phyloP scores from a whole-genome alignment of 1,140 invertebrate genomes.

The Papilio xuthus region DNA sequence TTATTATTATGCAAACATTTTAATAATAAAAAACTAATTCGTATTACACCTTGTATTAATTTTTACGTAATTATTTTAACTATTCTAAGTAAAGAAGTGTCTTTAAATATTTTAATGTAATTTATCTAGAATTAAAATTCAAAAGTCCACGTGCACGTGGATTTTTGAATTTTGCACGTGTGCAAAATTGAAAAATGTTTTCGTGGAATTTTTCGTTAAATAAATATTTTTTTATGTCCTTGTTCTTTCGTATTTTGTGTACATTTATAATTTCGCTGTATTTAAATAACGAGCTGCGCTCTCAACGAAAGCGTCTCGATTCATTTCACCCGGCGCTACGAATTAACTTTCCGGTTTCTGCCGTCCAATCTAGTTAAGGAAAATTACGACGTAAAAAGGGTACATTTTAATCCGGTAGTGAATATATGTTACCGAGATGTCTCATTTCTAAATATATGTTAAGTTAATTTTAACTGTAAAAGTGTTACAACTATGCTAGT shows the following conservation, averaged over 20 bases:
- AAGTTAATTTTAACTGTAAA: neutral
- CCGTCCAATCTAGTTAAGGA: constrained; percentile 25
- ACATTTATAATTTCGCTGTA: constrained; percentile 13
- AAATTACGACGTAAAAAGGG: constrained; percentile 27
- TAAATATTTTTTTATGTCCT: neutral
- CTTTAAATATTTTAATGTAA: neutral
- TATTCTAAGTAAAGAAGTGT: neutral
- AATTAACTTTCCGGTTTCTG: constrained; percentile 27
- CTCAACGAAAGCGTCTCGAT: neutral
- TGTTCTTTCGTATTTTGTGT: constrained; percentile 22
- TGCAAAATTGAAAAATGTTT: neutral
- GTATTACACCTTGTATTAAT: neutral
- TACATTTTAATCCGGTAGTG: constrained; percentile 22
- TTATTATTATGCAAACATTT: neutral
- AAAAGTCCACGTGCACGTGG: no score
- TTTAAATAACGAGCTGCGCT: constrained; percentile 19
- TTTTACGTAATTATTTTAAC: neutral
- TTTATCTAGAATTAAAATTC: neutral
- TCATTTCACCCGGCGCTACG: constrained; percentile 24
- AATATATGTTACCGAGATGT: constrained; percentile 15
- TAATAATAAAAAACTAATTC: neutral
- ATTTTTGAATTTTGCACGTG: no score
- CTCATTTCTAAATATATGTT: constrained; percentile 1
- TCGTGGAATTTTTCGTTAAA: neutral
- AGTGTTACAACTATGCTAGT: neutral